Evolutionary conservation across 2,888 invertebrate species (phyloP).

Genomic region (Choreutis nemorana): DNA sequence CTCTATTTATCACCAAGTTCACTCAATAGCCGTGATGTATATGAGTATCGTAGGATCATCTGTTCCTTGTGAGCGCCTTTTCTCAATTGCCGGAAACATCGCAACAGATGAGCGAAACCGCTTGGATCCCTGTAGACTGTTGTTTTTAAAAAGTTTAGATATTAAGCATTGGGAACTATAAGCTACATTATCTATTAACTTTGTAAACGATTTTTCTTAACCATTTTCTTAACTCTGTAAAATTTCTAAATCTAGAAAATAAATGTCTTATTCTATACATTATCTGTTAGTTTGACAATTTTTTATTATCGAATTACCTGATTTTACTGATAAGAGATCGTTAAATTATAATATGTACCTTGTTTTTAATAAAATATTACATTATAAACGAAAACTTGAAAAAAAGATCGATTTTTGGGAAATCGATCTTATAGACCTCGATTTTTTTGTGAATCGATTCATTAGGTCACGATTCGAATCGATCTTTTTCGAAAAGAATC

Average conservation of each 20-base stretch:
- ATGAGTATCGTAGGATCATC: slow-evolving; percentile 1
- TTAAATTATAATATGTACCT: slow-evolving; percentile 4
- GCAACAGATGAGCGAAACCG: slow-evolving; percentile 1
- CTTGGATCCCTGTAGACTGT: slow-evolving; percentile 7
- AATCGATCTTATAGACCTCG: too few species aligned
- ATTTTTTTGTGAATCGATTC: too few species aligned
- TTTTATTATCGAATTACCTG: slow-evolving; percentile 4
- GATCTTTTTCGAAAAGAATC: too few species aligned
- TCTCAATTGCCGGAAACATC: slow-evolving; percentile 4
- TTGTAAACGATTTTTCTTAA: too few species aligned
- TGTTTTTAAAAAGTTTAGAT: slow-evolving; percentile 8
- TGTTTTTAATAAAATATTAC: slow-evolving; percentile 5
- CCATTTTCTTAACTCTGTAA: too few species aligned
- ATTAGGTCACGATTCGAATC: too few species aligned
- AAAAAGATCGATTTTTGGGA: too few species aligned
- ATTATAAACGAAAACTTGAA: too few species aligned
- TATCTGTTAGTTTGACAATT: slow-evolving; percentile 3
- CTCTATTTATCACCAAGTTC: slow-evolving; percentile 1
- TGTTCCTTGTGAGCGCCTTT: slow-evolving; percentile 4
- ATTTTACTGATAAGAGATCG: slow-evolving; percentile 4
- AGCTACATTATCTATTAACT: slow-evolving; percentile 2
- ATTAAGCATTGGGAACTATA: slow-evolving; percentile 7
- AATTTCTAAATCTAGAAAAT: slow-evolving; percentile 2
- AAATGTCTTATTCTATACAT: neutral
- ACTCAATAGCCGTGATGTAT: slow-evolving; percentile 1